Percentiles rank a stretch among this genome's conserved stretches.
Conservation (phyloP, 2,888 invertebrate genomes). For the Didymodactylos carnosus region DNA sequence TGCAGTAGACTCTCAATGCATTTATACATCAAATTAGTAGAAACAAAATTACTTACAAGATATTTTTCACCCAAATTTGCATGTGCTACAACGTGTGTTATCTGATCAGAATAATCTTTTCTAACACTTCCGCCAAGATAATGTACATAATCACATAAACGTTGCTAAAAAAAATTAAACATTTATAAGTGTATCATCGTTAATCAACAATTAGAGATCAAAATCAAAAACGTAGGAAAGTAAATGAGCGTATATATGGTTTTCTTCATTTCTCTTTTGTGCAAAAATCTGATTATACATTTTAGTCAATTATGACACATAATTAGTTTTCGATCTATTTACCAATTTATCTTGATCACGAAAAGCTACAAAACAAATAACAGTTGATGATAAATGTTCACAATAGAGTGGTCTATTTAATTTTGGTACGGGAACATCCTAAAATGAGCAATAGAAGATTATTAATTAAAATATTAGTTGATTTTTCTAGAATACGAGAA, state of each 20-base stretch:
- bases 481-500: no score
- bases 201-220: no score
- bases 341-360: background rate
- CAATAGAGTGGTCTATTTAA: background rate
- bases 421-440: background rate
- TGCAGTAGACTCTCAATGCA: background rate
- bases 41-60: constrained; percentile 31
- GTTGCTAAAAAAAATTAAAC: background rate
- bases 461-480: no score
- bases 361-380: background rate
- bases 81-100: constrained; percentile 79
- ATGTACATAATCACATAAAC: constrained; percentile 52
- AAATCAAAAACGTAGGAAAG: no score
- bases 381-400: background rate
- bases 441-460: no score
- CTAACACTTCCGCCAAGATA: constrained; percentile 88
- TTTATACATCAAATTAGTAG: background rate
- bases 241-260: no score
- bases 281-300: no score
- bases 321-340: background rate
- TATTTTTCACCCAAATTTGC: constrained; percentile 75
- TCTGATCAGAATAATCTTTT: constrained; percentile 60
- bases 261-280: no score
- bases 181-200: no score
- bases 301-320: background rate